These are phyloP conservation scores for Neosilurus mollespiculum DNA, from an alignment of 2,797 vertebrate genomes.

Conservation along the genomic window DNA sequence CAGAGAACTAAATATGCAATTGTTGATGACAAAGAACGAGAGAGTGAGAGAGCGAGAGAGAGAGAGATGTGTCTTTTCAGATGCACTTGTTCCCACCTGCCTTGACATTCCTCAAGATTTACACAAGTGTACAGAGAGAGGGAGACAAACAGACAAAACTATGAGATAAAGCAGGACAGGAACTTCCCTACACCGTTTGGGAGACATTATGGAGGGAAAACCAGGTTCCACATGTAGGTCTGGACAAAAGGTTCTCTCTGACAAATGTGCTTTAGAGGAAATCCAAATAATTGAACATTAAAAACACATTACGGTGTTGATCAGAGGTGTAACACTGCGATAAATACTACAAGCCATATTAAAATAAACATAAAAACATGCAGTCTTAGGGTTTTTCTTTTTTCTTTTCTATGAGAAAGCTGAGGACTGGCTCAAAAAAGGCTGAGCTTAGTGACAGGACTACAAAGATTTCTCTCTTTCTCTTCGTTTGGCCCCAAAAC, in stretches of 20 bases:
- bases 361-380: not conserved
- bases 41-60: not conserved
- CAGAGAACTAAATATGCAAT: not conserved
- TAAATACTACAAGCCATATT: not conserved
- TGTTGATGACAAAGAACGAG: not conserved
- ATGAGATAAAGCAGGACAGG: slow-evolving; percentile 34
- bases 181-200: slow-evolving; percentile 24
- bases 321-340: not conserved
- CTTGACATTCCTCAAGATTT: slow-evolving; percentile 51
- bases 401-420: not conserved
- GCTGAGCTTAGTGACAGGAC: slow-evolving; percentile 23
- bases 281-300: not conserved
- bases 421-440: not conserved
- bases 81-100: slow-evolving; percentile 54
- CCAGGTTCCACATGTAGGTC: slow-evolving; percentile 3
- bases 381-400: not conserved
- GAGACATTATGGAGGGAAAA: slow-evolving; percentile 16
- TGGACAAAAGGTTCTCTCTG: not conserved
- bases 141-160: slow-evolving; percentile 22
- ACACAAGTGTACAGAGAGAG: slow-evolving; percentile 18
- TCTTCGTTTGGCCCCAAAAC: slow-evolving; percentile 15
- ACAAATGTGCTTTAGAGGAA: not conserved
- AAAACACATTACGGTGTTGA: not conserved
- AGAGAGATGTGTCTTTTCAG: not conserved
- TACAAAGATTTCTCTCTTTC: slow-evolving; percentile 37